A percentile compares a stretch with the other conserved stretches of the same genome.
These are phyloP conservation scores for Minunthozetes semirufus DNA, from an alignment of 2,888 invertebrate genomes.

Conservation along the genomic window DNA sequence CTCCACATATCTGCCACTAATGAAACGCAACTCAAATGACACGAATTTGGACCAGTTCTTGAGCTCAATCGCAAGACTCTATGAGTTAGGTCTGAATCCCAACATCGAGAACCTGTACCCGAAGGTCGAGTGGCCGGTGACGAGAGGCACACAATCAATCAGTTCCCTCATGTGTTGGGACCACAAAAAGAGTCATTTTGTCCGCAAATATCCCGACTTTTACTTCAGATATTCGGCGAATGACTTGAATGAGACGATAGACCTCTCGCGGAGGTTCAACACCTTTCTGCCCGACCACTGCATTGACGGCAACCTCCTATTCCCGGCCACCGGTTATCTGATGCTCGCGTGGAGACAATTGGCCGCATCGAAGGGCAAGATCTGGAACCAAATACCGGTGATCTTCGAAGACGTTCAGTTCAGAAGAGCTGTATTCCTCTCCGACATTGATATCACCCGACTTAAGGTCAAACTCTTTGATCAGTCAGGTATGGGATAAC, in stretches of 20 bases:
- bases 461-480: constrained; percentile 44
- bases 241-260: constrained; percentile 55
- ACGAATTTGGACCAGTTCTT: constrained; percentile 58
- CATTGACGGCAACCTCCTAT: constrained; percentile 54
- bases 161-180: constrained; percentile 84
- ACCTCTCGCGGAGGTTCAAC: constrained; percentile 56
- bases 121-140: constrained; percentile 62
- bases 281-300: constrained; percentile 49
- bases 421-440: constrained; percentile 18
- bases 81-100: constrained; percentile 71
- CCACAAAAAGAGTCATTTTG: constrained; percentile 56
- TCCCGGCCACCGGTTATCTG: constrained; percentile 53
- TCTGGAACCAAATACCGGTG: constrained; percentile 19
- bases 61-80: constrained; percentile 69
- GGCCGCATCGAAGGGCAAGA: constrained; percentile 44
- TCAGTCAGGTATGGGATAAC: constrained; percentile 41
- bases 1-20: constrained; percentile 64
- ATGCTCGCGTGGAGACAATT: constrained; percentile 74
- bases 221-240: constrained; percentile 38
- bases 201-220: constrained; percentile 38
- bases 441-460: not conserved
- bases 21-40: constrained; percentile 62
- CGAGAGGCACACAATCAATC: constrained; percentile 82
- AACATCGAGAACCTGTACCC: constrained; percentile 62
- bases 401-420: constrained; percentile 31